Base-by-base conservation (phyloP, 2,113 vertebrate genomes). In the Psilopogon haemacephalus region DNA sequence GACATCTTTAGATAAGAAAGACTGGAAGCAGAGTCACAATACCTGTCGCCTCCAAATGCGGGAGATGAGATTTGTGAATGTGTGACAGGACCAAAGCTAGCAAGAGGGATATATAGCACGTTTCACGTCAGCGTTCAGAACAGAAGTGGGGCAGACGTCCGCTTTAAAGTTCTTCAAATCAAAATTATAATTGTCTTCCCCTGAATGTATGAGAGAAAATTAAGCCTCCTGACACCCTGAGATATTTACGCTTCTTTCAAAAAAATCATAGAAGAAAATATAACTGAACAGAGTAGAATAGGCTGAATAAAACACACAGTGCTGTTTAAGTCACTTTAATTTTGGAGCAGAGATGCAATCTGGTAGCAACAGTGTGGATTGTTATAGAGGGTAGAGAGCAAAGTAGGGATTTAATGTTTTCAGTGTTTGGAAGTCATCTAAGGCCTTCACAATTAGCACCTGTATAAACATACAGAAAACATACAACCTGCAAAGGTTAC, bases 91-190 rank as follows among this genome's bases (percentile, higher is more conserved):
- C 75, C 68, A 40, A 79, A 87, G 89, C 84, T 92, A 85, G 81
- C 74, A 89, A 76, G 77, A 90, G 76, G 88, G 90, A 86, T 83
- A 52, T 42, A 23, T 28, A 88, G 48, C 58, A 30, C 68, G 88
- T 86, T 92, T 94, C 76, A 60, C 0, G 0, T 92, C 90, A 88
- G 69, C 8, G 0, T 87, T 92, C 76, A 71, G 80, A 93, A 89
- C 82, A 93, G 84, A 95, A 95, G 24, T 84, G 90, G 81, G 92
- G 70, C 90, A 86, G 33, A 38, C 7, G 13, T 90, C 95, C n/a
- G 2, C 92, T 94, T 94, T 76, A 89, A 92, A 95, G 86, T 95
- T 94, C 70, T 81, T 94, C 84, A 88, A 7, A 86, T 95, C 84
- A 70, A 79, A 95, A 92, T 71, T 78, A 19, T 86, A 93, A 78